Percentiles rank a stretch among this genome's conserved stretches.
Evolutionary conservation across 2,888 invertebrate species (phyloP).

Genomic region (Erebia aethiops): DNA sequence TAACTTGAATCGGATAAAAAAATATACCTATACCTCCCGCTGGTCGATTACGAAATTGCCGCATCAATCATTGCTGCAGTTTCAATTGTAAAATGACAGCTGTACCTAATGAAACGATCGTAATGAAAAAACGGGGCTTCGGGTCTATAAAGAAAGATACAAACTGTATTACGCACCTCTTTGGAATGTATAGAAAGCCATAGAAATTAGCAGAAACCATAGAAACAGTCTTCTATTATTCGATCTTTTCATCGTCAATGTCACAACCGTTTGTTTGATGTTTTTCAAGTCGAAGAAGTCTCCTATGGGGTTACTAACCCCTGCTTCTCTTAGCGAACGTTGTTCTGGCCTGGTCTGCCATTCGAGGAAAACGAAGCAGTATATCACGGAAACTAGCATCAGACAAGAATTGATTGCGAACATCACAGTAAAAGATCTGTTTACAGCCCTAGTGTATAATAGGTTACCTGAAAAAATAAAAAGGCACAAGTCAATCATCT

Average conservation of each 20-base stretch:
- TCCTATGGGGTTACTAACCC: slow-evolving; percentile 81
- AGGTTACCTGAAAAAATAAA: slow-evolving; percentile 83
- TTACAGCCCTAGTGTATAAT: slow-evolving; percentile 84
- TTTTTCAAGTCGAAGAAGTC: slow-evolving; percentile 90
- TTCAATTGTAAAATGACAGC: too few species aligned
- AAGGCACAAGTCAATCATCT: neutral
- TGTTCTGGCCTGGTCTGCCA: slow-evolving; percentile 88
- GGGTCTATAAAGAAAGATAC: neutral
- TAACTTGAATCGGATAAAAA: too few species aligned
- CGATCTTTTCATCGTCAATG: slow-evolving; percentile 83
- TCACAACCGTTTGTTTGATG: slow-evolving; percentile 84
- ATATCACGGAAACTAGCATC: slow-evolving; percentile 84
- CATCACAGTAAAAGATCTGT: slow-evolving; percentile 88
- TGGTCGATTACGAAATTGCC: too few species aligned
- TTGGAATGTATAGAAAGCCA: slow-evolving; percentile 92
- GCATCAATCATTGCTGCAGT: too few species aligned
- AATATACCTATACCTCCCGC: too few species aligned
- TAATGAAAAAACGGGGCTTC: neutral
- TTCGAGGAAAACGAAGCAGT: slow-evolving; percentile 84
- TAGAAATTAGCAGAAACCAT: slow-evolving; percentile 87
- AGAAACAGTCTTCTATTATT: slow-evolving; percentile 84
- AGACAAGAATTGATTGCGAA: slow-evolving; percentile 87
- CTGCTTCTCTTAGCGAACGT: slow-evolving; percentile 81
- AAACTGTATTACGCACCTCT: slow-evolving; percentile 70
- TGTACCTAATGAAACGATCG: too few species aligned